A percentile compares a stretch with the other conserved stretches of the same genome.
Evolutionary conservation across 2,797 vertebrate genomes (phyloP).

Genomic region (Periophthalmus magnuspinnatus): DNA sequence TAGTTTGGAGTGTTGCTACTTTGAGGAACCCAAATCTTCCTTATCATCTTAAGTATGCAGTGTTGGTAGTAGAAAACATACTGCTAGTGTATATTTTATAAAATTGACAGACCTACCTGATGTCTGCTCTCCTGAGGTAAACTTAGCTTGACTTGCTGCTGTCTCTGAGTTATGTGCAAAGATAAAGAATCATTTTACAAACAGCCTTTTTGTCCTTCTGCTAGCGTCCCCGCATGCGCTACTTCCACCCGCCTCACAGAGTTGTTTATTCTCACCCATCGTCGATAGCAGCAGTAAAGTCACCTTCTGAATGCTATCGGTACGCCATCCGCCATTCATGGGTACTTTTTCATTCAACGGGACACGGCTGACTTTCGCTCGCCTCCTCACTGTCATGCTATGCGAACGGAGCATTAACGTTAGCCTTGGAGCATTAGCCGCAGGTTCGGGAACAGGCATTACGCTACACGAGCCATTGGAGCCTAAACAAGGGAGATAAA

Average conservation of each 20-base stretch:
- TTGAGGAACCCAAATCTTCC: too few species aligned
- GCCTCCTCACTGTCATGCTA: not conserved
- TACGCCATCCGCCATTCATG: not conserved
- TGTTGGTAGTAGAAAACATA: too few species aligned
- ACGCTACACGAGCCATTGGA: not conserved
- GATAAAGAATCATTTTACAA: conserved; percentile 22
- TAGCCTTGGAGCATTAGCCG: conserved; percentile 8
- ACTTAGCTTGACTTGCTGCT: conserved; percentile 5
- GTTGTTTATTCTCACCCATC: conserved; percentile 36
- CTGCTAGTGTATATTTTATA: too few species aligned
- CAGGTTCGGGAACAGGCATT: conserved; percentile 10
- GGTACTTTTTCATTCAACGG: not conserved
- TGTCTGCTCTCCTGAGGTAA: not conserved
- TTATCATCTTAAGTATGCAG: too few species aligned
- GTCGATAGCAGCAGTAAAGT: not conserved
- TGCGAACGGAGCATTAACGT: not conserved
- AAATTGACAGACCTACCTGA: too few species aligned
- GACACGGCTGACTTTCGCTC: not conserved
- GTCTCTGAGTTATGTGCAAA: conserved; percentile 4
- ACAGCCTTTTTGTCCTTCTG: conserved; percentile 7
- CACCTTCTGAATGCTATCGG: conserved; percentile 6
- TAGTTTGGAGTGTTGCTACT: too few species aligned
- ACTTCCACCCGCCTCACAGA: conserved; percentile 27
- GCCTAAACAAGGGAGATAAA: conserved; percentile 9
- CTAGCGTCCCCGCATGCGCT: conserved; percentile 2